Conservation (phyloP, 2,797 vertebrate genomes). For the Trematomus bernacchii region DNA sequence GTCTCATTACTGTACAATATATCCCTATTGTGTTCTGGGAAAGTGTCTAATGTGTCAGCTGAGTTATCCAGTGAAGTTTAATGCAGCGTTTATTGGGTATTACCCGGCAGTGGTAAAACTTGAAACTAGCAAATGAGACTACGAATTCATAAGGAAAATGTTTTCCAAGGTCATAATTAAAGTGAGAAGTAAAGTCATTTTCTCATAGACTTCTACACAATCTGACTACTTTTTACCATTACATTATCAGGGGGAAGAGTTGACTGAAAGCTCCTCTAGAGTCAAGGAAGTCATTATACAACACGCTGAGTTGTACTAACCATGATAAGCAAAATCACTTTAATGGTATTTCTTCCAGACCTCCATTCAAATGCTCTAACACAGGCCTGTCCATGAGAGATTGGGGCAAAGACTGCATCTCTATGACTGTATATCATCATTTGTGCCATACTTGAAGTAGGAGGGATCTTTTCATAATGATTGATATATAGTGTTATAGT, state of each 20-base stretch:
- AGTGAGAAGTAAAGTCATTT: no score
- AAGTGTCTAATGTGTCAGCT: background rate
- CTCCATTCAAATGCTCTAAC: background rate
- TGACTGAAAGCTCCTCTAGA: background rate
- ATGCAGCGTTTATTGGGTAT: background rate
- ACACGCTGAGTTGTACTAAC: background rate
- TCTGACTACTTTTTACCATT: background rate
- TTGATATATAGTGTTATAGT: background rate
- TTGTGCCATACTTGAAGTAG: background rate
- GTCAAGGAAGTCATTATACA: background rate
- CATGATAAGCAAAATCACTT: background rate
- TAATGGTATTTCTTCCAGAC: background rate
- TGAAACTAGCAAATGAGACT: no score
- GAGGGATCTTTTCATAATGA: background rate
- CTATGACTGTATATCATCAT: background rate
- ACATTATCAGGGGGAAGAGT: background rate
- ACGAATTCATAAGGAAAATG: no score
- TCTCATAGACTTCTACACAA: no score
- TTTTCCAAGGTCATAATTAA: no score
- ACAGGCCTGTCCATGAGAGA: background rate
- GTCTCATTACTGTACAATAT: background rate
- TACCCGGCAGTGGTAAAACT: no score
- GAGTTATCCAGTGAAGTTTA: background rate
- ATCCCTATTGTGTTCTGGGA: background rate
- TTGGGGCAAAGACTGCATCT: background rate